Conservation (phyloP, 2,113 vertebrate genomes). For the Colinus virginianus region DNA sequence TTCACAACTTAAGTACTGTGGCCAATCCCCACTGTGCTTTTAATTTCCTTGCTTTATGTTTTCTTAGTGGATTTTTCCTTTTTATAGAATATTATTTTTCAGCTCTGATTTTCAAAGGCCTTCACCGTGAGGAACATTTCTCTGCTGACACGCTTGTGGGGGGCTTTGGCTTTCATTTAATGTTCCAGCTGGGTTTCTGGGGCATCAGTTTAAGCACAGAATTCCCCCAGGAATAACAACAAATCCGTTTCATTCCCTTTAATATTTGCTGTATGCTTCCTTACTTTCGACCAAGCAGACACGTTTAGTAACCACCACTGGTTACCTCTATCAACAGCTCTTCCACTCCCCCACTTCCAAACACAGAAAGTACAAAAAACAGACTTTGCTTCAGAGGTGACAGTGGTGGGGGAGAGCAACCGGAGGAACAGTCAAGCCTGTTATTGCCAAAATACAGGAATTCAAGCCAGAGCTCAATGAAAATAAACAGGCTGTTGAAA, state of each 20-base stretch:
- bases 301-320: slow-evolving; percentile 9
- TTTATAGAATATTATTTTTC: slow-evolving; percentile 60
- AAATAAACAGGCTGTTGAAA: slow-evolving; percentile 50
- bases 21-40: background rate
- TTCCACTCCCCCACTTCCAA: slow-evolving; percentile 54
- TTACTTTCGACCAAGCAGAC: slow-evolving; percentile 40
- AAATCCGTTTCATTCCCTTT: slow-evolving; percentile 47
- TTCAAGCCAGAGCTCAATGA: slow-evolving; percentile 36
- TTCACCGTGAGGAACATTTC: slow-evolving; percentile 43
- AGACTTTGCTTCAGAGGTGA: slow-evolving; percentile 52
- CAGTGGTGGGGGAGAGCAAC: slow-evolving; percentile 50
- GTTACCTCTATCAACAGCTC: slow-evolving; percentile 30
- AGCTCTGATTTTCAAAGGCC: slow-evolving; percentile 67
- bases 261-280: slow-evolving; percentile 32
- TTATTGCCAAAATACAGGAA: slow-evolving; percentile 61
- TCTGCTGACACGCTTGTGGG: slow-evolving; percentile 47
- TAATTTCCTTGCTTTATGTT: slow-evolving; percentile 51
- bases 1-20: background rate
- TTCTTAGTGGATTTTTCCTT: slow-evolving; percentile 37
- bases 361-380: slow-evolving; percentile 68
- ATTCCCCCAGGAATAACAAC: slow-evolving; percentile 50
- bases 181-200: slow-evolving; percentile 66
- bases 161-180: slow-evolving; percentile 59
- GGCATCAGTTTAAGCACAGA: slow-evolving; percentile 60
- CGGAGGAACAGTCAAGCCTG: slow-evolving; percentile 30